Percentiles rank a stretch among this genome's conserved stretches.
phyloP scores from a whole-genome alignment of 1,140 invertebrate species.

The Sminthurides bifidus region DNA sequence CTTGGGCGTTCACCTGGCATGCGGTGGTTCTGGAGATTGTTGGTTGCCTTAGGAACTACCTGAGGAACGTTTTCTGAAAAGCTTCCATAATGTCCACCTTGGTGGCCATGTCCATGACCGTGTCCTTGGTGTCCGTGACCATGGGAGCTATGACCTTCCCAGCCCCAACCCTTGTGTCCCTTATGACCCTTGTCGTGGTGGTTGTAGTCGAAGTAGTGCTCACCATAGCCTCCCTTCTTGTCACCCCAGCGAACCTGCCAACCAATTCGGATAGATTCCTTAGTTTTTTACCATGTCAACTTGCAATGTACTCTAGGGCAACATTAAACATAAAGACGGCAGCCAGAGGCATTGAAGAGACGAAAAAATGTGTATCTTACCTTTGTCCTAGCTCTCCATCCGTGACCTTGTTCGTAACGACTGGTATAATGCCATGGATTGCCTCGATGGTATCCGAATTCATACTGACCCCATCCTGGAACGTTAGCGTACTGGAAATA shows the following conservation, averaged over 20 bases:
- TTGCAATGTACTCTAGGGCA: no score
- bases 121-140: not conserved
- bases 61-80: slow-evolving; percentile 14
- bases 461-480: slow-evolving; percentile 35
- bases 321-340: no score
- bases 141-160: slow-evolving; percentile 2
- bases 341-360: no score
- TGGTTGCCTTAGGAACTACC: not conserved
- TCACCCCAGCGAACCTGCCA: slow-evolving; percentile 37
- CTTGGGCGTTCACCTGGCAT: no score
- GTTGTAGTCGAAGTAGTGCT: slow-evolving; percentile 39
- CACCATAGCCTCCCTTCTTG: slow-evolving; percentile 36
- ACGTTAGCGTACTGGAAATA: slow-evolving; percentile 37
- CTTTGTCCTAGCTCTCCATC: slow-evolving; percentile 36
- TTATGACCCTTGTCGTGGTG: slow-evolving; percentile 31
- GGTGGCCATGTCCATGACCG: slow-evolving; percentile 1
- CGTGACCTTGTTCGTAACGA: slow-evolving; percentile 36
- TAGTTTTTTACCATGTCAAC: no score
- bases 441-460: slow-evolving; percentile 36
- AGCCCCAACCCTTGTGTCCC: slow-evolving; percentile 1
- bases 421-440: slow-evolving; percentile 37
- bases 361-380: slow-evolving; percentile 22
- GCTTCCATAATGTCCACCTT: slow-evolving; percentile 11
- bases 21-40: slow-evolving; percentile 9
- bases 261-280: no score